Evolutionary conservation across 1,140 invertebrate genomes (phyloP).

Genomic region (Lasioglossum baleicum): DNA sequence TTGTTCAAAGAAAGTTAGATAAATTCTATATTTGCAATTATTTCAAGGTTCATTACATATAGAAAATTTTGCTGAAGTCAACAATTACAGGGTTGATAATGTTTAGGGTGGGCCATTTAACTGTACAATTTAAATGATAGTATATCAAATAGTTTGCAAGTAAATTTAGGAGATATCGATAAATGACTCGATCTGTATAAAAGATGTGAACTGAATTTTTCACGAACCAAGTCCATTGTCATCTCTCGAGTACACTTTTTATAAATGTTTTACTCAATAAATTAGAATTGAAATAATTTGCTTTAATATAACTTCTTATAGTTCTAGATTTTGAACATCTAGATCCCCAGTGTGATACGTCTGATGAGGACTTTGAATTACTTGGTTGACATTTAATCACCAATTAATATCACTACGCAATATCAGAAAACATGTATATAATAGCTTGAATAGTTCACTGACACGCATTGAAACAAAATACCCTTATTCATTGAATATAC

Average conservation of each 20-base stretch:
- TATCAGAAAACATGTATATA: conserved; percentile 30
- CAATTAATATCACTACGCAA: conserved; percentile 18
- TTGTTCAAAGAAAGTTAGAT: too few relatives aligned
- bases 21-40: too few relatives aligned
- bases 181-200: too few relatives aligned
- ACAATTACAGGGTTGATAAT: too few relatives aligned
- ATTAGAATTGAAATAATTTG: conserved; percentile 8
- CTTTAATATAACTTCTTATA: conserved; percentile 55
- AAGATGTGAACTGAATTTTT: background rate
- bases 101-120: too few relatives aligned
- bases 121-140: too few relatives aligned
- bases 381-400: conserved; percentile 76
- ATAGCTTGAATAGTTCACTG: conserved; percentile 18
- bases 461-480: conserved; percentile 14
- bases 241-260: background rate
- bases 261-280: conserved; percentile 6
- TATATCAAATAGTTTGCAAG: too few relatives aligned
- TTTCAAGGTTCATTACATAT: too few relatives aligned
- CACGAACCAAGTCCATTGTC: background rate
- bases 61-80: too few relatives aligned
- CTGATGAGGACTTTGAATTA: conserved; percentile 82
- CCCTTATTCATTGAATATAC: conserved; percentile 24
- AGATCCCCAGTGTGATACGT: conserved; percentile 78
- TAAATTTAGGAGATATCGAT: too few relatives aligned
- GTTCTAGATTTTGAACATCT: conserved; percentile 73